phyloP scores from a whole-genome alignment of 2,888 invertebrate species.

The Dorcus hopei region DNA sequence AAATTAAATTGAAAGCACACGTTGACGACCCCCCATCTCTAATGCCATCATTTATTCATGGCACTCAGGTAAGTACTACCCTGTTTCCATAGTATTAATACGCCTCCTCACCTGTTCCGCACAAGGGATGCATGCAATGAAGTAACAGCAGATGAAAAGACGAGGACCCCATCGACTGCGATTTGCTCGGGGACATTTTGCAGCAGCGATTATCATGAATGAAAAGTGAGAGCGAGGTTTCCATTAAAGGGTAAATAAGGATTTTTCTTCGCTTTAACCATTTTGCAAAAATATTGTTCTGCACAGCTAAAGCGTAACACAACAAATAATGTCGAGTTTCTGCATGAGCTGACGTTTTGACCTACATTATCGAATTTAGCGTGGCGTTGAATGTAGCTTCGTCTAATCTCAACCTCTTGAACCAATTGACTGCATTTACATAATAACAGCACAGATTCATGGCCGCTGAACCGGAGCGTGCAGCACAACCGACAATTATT shows the following conservation, averaged over 20 bases:
- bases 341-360: background rate
- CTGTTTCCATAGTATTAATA: background rate
- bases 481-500: background rate
- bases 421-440: constrained; percentile 1
- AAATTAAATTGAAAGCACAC: constrained; percentile 33
- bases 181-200: background rate
- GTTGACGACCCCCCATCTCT: constrained; percentile 49
- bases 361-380: constrained; percentile 2
- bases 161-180: background rate
- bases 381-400: background rate
- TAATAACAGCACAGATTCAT: constrained; percentile 1
- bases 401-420: constrained; percentile 1
- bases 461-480: background rate
- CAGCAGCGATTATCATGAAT: no score
- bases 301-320: no score
- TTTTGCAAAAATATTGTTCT: no score
- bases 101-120: background rate
- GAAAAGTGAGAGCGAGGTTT: no score
- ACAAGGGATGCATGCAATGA: background rate
- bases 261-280: no score
- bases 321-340: background rate
- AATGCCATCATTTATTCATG: constrained; percentile 54
- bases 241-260: no score
- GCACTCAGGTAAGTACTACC: constrained; percentile 29
- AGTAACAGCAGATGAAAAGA: background rate